Conservation (phyloP, 2,797 vertebrate genomes). For the Remorina albescens region DNA sequence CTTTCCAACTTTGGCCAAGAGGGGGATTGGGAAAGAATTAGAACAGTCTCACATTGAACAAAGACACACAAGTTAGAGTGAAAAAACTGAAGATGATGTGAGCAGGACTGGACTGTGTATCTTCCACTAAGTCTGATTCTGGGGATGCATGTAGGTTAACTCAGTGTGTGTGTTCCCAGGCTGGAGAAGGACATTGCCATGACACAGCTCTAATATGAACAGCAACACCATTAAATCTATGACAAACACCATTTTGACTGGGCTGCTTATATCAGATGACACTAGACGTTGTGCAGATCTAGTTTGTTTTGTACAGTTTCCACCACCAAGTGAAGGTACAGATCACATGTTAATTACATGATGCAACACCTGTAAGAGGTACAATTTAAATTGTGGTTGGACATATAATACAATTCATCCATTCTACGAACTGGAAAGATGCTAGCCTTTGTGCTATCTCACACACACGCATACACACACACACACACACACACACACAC, state of each 20-base stretch:
- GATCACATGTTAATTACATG: neutral
- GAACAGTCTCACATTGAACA: conserved; percentile 51
- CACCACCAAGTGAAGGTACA: neutral
- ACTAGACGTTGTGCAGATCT: neutral
- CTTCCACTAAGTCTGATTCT: conserved; percentile 45
- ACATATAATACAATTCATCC: neutral
- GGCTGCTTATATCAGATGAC: conserved; percentile 1
- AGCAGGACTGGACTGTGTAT: conserved; percentile 43
- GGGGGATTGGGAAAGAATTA: conserved; percentile 52
- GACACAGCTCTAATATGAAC: conserved; percentile 19
- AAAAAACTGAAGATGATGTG: conserved; percentile 46
- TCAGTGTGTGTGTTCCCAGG: neutral
- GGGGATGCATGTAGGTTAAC: conserved; percentile 54
- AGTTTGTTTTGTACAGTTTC: conserved; percentile 1
- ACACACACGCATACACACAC: neutral
- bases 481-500: too few relatives aligned
- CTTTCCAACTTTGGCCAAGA: conserved; percentile 46
- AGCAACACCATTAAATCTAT: conserved; percentile 1
- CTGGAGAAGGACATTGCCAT: conserved; percentile 11
- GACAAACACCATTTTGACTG: neutral
- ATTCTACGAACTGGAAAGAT: conserved; percentile 3
- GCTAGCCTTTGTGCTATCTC: too few relatives aligned
- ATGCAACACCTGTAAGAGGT: neutral
- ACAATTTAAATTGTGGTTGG: neutral
- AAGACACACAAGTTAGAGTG: conserved; percentile 44